phyloP scores from a whole-genome alignment of 2,113 vertebrate genomes.

The Hiodon tergisus region DNA sequence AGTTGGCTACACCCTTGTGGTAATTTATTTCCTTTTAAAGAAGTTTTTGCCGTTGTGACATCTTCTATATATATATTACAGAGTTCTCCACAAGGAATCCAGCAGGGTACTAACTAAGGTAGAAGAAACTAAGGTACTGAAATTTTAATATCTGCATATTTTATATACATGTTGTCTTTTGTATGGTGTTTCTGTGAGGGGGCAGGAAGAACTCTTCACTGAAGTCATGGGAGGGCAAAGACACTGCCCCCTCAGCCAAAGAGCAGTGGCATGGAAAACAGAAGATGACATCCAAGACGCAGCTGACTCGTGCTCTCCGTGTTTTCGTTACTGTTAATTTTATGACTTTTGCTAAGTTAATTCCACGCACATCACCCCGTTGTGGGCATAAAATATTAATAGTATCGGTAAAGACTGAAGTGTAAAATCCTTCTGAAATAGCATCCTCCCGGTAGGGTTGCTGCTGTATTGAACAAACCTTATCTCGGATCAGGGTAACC shows the following conservation, averaged over 20 bases:
- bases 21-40: background rate
- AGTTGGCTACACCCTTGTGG: background rate
- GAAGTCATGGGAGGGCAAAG: conserved; percentile 6
- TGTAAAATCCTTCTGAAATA: background rate
- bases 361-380: conserved; percentile 8
- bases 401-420: background rate
- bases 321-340: conserved; percentile 23
- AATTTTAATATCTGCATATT: background rate
- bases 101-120: background rate
- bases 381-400: conserved; percentile 27
- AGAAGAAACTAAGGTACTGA: background rate
- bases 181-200: background rate
- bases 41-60: too few relatives aligned
- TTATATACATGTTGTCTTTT: background rate
- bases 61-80: too few relatives aligned
- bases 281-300: conserved; percentile 23
- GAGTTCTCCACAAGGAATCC: background rate
- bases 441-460: background rate
- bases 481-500: background rate
- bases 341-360: conserved; percentile 18
- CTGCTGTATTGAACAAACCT: background rate
- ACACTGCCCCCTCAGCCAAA: conserved; percentile 6
- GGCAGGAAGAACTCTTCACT: background rate
- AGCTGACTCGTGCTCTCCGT: conserved; percentile 27
- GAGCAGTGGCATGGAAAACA: conserved; percentile 29